These are phyloP conservation scores for Pycnomerus fuliginosus DNA, from an alignment of 2,888 invertebrate genomes.

Conservation along the genomic window DNA sequence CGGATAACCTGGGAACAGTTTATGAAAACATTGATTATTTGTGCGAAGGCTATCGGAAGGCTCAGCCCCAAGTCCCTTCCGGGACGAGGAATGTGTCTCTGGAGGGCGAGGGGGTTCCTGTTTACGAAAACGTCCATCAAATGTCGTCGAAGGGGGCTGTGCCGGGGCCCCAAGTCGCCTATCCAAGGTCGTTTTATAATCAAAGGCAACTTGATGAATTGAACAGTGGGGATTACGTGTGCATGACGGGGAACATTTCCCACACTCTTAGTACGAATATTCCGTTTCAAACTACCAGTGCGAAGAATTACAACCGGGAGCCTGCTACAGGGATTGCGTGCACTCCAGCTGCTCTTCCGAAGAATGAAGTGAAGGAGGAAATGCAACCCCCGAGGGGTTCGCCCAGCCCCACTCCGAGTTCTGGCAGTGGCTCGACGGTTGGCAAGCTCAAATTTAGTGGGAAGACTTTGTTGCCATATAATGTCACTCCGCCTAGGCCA, in stretches of 20 bases:
- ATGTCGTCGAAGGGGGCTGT: conserved; percentile 42
- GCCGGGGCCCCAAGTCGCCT: conserved; percentile 51
- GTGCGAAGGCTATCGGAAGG: conserved; percentile 62
- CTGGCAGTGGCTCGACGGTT: conserved; percentile 53
- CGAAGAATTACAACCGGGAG: conserved; percentile 48
- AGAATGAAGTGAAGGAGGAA: conserved; percentile 28
- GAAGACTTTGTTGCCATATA: conserved; percentile 79
- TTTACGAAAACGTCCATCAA: conserved; percentile 53
- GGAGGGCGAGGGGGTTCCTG: conserved; percentile 57
- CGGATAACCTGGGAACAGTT: conserved; percentile 65
- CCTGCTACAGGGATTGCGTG: conserved; percentile 54
- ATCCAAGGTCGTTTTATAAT: conserved; percentile 40
- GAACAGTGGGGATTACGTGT: conserved; percentile 79
- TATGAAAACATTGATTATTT: conserved; percentile 86
- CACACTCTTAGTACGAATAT: conserved; percentile 55
- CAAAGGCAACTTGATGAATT: conserved; percentile 62
- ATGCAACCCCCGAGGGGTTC: conserved; percentile 38
- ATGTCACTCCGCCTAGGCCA: conserved; percentile 84
- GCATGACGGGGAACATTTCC: conserved; percentile 73
- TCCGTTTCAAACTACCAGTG: conserved; percentile 51
- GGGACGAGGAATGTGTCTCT: conserved; percentile 26
- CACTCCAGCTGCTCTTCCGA: conserved; percentile 49
- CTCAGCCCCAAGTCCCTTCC: conserved; percentile 68
- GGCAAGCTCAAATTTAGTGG: conserved; percentile 56
- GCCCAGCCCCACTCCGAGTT: conserved; percentile 66